Conservation (phyloP, 2,113 vertebrate genomes). For the Pao palembangensis region DNA sequence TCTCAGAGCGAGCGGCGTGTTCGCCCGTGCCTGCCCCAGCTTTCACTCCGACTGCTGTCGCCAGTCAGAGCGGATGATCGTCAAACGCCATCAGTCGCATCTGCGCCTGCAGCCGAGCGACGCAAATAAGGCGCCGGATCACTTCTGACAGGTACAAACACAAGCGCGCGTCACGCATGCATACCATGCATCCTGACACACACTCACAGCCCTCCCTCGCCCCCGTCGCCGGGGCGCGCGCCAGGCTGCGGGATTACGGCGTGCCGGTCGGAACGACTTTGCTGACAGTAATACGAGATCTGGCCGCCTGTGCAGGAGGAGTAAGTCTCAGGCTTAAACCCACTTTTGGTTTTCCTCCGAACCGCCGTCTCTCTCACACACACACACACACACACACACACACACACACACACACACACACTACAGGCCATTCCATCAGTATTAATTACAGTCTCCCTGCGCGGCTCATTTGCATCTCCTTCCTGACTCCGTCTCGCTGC, state of each 20-base stretch:
- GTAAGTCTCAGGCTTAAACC: slow-evolving; percentile 53
- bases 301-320: slow-evolving; percentile 37
- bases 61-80: not conserved
- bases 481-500: slow-evolving; percentile 5
- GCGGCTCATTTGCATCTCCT: too few species aligned
- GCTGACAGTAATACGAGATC: slow-evolving; percentile 55
- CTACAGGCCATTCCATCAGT: too few species aligned
- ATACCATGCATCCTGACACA: not conserved
- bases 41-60: not conserved
- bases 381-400: slow-evolving; percentile 7
- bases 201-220: not conserved
- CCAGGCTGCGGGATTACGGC: not conserved
- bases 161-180: not conserved
- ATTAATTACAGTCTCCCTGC: too few species aligned
- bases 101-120: not conserved
- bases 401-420: slow-evolving; percentile 2
- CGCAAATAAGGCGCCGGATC: not conserved
- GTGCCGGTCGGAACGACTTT: slow-evolving; percentile 50
- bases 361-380: not conserved
- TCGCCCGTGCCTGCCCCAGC: too few species aligned
- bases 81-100: not conserved
- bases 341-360: slow-evolving; percentile 13
- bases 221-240: not conserved
- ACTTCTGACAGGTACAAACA: slow-evolving; percentile 4
- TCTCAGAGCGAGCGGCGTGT: too few species aligned